Evolutionary conservation across 2,113 vertebrate genomes (phyloP).

Genomic region (Heterotis niloticus): DNA sequence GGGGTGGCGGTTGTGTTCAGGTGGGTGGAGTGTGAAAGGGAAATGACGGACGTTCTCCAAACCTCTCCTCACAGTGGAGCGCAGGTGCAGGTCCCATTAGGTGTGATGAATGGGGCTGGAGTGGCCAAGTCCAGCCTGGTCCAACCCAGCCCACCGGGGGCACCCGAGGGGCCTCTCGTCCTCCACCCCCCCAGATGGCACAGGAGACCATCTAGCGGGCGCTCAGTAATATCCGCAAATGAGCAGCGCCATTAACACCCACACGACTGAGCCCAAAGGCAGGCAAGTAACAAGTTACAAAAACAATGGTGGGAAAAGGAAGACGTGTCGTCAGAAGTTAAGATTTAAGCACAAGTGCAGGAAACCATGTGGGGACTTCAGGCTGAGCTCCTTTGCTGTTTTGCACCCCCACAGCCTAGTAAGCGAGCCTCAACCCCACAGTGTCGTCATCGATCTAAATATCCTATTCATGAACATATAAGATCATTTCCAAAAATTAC

Average conservation of each 20-base stretch:
- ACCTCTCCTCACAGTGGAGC: neutral
- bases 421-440: neutral
- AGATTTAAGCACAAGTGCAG: neutral
- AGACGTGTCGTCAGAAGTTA: neutral
- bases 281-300: neutral
- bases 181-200: conserved; percentile 9
- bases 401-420: neutral
- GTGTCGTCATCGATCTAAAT: conserved; percentile 1
- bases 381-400: too few species aligned
- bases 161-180: conserved; percentile 43
- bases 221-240: conserved; percentile 53
- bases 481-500: neutral
- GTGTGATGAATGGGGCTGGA: conserved; percentile 53
- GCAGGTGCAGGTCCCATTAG: conserved; percentile 58
- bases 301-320: neutral
- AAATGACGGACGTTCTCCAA: neutral
- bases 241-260: conserved; percentile 44
- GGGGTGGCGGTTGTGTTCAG: conserved; percentile 50
- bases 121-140: neutral
- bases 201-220: conserved; percentile 45
- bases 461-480: neutral
- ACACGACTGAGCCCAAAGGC: neutral
- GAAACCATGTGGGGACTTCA: neutral
- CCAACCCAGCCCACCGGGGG: conserved; percentile 42
- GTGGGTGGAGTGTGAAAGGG: conserved; percentile 43